Percentiles rank a stretch among this genome's conserved stretches.
These are phyloP conservation scores for Campoplex capitator DNA, from an alignment of 2,888 invertebrate species.

Conservation along the genomic window DNA sequence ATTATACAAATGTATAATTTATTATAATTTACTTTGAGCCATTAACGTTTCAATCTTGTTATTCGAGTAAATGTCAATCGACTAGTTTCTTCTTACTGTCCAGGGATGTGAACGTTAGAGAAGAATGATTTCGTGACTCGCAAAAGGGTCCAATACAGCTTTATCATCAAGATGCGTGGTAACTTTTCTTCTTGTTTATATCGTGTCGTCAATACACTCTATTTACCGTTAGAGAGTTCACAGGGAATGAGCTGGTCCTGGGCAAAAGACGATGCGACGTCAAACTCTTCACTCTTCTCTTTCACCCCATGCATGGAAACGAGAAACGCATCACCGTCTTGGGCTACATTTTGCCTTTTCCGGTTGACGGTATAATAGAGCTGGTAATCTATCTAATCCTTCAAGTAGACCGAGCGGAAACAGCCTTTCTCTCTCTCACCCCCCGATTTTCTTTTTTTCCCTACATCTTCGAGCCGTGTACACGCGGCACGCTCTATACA, in stretches of 20 bases:
- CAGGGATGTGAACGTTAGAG: slow-evolving; percentile 6
- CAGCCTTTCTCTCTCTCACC: slow-evolving; percentile 65
- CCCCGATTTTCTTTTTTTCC: slow-evolving; percentile 40
- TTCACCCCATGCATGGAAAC: slow-evolving; percentile 34
- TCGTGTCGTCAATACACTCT: slow-evolving; percentile 51
- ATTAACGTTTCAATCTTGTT: slow-evolving; percentile 30
- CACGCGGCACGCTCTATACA: slow-evolving; percentile 69
- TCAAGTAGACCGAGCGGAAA: slow-evolving; percentile 81
- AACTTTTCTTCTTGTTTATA: slow-evolving; percentile 44
- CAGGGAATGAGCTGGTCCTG: background rate
- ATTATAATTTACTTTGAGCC: slow-evolving; percentile 40
- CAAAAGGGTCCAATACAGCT: slow-evolving; percentile 55
- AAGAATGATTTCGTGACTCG: slow-evolving; percentile 45
- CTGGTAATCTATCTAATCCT: slow-evolving; percentile 83
- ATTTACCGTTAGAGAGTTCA: slow-evolving; percentile 33
- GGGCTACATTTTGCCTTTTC: slow-evolving; percentile 59
- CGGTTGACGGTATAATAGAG: slow-evolving; percentile 72
- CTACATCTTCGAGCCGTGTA: slow-evolving; percentile 31
- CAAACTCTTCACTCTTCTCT: slow-evolving; percentile 39
- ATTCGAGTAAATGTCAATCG: slow-evolving; percentile 15
- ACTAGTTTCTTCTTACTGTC: background rate
- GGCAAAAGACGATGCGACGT: slow-evolving; percentile 43
- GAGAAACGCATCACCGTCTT: slow-evolving; percentile 49
- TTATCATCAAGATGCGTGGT: slow-evolving; percentile 52
- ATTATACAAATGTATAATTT: slow-evolving; percentile 48